Base-by-base conservation (phyloP, 2,113 vertebrate genomes). In the Arothron firmamentum region DNA sequence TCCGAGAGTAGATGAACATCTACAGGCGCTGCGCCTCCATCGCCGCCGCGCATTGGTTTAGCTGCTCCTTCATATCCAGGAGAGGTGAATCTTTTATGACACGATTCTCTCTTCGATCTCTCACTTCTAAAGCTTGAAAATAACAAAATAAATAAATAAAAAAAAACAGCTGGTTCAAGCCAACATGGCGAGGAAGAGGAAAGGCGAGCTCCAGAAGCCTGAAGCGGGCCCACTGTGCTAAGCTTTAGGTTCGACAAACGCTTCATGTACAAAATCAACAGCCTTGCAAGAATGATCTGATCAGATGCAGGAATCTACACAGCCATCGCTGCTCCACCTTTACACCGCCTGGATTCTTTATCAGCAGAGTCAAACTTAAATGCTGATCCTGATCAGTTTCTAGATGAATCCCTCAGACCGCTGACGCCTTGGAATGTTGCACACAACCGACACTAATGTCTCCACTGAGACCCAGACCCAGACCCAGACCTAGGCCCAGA, bases 401-500 rank as follows among this genome's bases (percentile, higher is more conserved):
- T 15, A 45, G 43, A 45, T 45, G 4, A 17, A 45, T 13, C 13
- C 43, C 43, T 45, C 16, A 8, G 6, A n/a, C 15, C 15, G 2
- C n/a, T 52, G 31, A 21, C 64, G n/a, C 20, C 5, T 51, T 31
- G 5, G 43, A 52, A 54, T 17, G 67, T 25, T 42, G 43, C 17
- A 47, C 60, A 9, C 11, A 12, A 38, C 3, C 25, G 4, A 1
- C 25, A 28, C 25, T 5, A 28, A 5, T 6, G 25, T 1, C 25
- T 28, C 25, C 70, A 20, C 16, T 43, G 23, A 62, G 11, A 45
- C 38, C 43, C 34, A 31, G 34, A 68, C 4, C 28, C 63, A 50
- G 16, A 41, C 60, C 45, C 68, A 66, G 70, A 46, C 57, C 53
- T 61, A n/a, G n/a, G n/a, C n/a, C n/a, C n/a, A n/a, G n/a, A n/a